Evolutionary conservation across 2,888 invertebrate genomes (phyloP).

Genomic region (Drosophila seclusa): DNA sequence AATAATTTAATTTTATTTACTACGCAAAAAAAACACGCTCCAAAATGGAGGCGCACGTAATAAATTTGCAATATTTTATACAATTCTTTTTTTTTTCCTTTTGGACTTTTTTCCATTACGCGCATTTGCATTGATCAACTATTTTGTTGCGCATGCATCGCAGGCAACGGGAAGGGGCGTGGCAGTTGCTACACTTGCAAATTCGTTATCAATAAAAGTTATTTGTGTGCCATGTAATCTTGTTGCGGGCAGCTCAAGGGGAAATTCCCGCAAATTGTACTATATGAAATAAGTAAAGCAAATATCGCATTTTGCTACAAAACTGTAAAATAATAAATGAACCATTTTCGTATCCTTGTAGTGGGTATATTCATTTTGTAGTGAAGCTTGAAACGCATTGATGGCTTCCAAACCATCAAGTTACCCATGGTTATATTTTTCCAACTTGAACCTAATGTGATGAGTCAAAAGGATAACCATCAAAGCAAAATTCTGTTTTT

Average conservation of each 20-base stretch:
- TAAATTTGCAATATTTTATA: constrained; percentile 70
- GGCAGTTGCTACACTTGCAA: constrained; percentile 47
- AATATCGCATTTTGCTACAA: not conserved
- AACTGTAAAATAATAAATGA: not conserved
- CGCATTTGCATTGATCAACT: constrained; percentile 60
- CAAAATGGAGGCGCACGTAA: constrained; percentile 38
- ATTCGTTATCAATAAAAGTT: constrained; percentile 75
- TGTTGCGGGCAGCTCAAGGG: constrained; percentile 33
- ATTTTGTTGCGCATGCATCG: constrained; percentile 6
- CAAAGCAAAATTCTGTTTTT: not conserved
- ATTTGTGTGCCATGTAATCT: constrained; percentile 53
- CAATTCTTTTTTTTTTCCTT: constrained; percentile 14
- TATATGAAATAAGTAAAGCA: constrained; percentile 1
- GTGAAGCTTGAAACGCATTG: not conserved
- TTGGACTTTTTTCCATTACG: constrained; percentile 32
- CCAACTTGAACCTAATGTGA: not conserved
- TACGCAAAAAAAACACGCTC: constrained; percentile 38
- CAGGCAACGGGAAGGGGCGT: not conserved
- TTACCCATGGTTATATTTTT: not conserved
- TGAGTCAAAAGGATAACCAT: not conserved
- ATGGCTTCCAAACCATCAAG: not conserved
- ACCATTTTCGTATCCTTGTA: too few relatives aligned
- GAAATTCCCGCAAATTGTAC: not conserved
- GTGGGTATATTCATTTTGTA: not conserved
- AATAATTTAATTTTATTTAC: constrained; percentile 80